These are phyloP conservation scores for Polylopha cassiicola DNA, from an alignment of 2,888 invertebrate genomes.

Conservation along the genomic window DNA sequence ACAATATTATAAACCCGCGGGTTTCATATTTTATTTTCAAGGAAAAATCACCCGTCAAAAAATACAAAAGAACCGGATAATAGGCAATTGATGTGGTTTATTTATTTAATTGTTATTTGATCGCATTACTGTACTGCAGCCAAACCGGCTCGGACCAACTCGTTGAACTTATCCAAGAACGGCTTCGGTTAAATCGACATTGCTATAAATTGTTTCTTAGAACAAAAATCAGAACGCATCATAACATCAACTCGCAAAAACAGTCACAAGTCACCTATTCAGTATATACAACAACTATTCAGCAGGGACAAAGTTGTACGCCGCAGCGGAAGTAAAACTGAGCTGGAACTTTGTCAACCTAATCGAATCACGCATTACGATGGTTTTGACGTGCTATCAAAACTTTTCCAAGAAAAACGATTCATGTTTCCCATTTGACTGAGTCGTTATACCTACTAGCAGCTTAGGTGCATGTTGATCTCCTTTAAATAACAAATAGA, in stretches of 20 bases:
- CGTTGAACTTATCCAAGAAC: too few species aligned
- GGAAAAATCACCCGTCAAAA: too few species aligned
- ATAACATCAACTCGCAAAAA: conserved; percentile 1
- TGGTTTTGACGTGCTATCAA: conserved; percentile 23
- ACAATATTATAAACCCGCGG: conserved; percentile 18
- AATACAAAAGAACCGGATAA: too few species aligned
- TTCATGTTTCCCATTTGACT: conserved; percentile 7
- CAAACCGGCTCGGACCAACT: too few species aligned
- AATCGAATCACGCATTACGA: conserved; percentile 24
- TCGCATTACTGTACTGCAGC: too few species aligned
- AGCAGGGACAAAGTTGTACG: conserved; percentile 20
- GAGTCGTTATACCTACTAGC: too few species aligned
- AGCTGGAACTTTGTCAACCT: conserved; percentile 24
- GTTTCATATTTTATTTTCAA: too few species aligned
- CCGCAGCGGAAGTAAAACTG: conserved; percentile 18
- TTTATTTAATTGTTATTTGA: too few species aligned
- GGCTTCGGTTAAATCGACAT: too few species aligned
- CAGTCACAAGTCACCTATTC: conserved; percentile 19
- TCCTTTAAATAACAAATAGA: neutral
- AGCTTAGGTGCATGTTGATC: neutral
- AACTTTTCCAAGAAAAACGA: conserved; percentile 12
- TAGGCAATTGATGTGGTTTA: too few species aligned
- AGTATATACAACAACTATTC: conserved; percentile 5
- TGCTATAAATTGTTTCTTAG: too few species aligned
- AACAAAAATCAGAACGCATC: too few species aligned